Conservation (phyloP, 92 coral and sea anemone genomes). For the Heteractis magnifica region DNA sequence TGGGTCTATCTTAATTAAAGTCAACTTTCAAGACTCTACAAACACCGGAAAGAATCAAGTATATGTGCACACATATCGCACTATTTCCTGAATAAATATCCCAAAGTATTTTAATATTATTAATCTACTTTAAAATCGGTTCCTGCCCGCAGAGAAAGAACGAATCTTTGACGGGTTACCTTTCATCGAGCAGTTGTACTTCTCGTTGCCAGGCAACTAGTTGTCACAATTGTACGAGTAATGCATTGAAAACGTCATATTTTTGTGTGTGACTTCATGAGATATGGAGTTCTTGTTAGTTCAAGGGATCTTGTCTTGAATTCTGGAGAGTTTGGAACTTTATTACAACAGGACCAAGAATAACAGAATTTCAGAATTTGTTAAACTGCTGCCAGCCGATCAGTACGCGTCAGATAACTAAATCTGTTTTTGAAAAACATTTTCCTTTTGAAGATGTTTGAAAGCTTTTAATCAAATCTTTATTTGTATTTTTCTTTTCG, state of each 20-base stretch:
- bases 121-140: conserved; percentile 17
- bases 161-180: conserved; percentile 13
- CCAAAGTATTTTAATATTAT: conserved; percentile 11
- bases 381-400: no score
- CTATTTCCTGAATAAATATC: conserved; percentile 22
- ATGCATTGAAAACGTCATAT: background rate
- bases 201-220: background rate
- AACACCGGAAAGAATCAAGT: conserved; percentile 21
- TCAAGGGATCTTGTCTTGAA: background rate
- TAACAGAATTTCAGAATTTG: no score
- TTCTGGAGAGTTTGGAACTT: background rate
- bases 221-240: background rate
- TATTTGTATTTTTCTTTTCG: background rate
- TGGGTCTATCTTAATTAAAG: conserved; percentile 1
- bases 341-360: no score
- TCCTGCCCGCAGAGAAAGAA: background rate
- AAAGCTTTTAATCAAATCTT: background rate
- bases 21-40: background rate
- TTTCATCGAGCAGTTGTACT: background rate
- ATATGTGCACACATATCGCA: conserved; percentile 18
- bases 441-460: background rate
- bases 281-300: background rate
- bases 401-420: no score
- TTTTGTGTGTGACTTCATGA: background rate
- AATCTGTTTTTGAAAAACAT: background rate